Base-by-base conservation (phyloP, 2,888 invertebrate species). In the Epinotia demarniana region DNA sequence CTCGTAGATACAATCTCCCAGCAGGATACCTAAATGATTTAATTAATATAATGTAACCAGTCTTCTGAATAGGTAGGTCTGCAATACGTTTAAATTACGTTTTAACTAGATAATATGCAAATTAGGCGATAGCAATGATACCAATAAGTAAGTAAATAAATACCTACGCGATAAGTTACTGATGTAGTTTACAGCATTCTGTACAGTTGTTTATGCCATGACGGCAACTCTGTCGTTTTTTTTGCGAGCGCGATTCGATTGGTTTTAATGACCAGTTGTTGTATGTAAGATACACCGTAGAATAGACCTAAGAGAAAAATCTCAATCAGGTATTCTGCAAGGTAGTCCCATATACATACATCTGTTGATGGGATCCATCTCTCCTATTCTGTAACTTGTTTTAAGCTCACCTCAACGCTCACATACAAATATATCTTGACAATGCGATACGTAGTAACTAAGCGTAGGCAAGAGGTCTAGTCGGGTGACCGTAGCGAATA, bases 51-150 rank as follows among this genome's bases (percentile, higher is more conserved):
- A n/a, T 39, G 9, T 53, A 13, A 53, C 53, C 53, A n/a, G 13
- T 16, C n/a, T 53, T n/a, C 8, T 49, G 16, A 49, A 49, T 49
- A 13, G 16, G 4, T 53, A 5, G n/a, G 53, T n/a, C 33, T 33
- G 13, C 11, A 33, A 9, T 61, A n/a, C 8, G n/a, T 13, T 5
- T 61, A 33, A 61, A 61, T 61, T 61, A 33, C 61, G n/a, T 16
- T 33, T 61, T 61, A 61, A 61, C 61, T 27, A 61, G 61, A 27
- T 53, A 23, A 67, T 67, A 53, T 67, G 66, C 66, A 33, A 53
- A 49, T 8, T 13, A 46, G 43, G 11, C 13, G 46, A 19, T 55
- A 68, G 39, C 39, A 68, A 68, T 39, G 55, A 68, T 55, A 19
- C 39, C 19, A 13, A 33, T 66, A 57, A 19, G 55, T 60, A 60